These are phyloP conservation scores for Parasteatoda tepidariorum DNA, from an alignment of 1,140 invertebrate genomes.

Conservation along the genomic window DNA sequence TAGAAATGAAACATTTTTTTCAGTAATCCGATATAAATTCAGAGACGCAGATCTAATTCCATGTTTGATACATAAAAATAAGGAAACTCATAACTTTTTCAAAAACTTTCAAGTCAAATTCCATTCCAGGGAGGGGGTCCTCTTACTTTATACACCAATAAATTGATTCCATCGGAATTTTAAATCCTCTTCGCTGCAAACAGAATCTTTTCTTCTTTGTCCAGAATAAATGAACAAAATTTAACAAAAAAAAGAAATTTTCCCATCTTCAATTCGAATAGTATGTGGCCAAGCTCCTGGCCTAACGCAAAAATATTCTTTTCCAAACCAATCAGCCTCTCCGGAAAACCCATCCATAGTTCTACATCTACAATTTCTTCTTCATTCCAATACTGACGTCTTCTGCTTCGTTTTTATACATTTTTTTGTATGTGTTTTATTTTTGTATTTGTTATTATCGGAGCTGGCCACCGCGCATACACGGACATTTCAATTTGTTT, in stretches of 20 bases:
- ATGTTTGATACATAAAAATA: too few species aligned
- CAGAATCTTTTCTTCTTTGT: constrained; percentile 3
- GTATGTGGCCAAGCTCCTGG: constrained; percentile 28
- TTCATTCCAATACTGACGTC: constrained; percentile 37
- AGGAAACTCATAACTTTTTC: not conserved
- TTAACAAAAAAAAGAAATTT: constrained; percentile 29
- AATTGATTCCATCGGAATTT: constrained; percentile 18
- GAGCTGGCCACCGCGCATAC: constrained; percentile 30
- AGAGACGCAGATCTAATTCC: too few species aligned
- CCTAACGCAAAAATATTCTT: constrained; percentile 54
- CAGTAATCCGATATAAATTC: too few species aligned
- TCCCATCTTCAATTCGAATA: constrained; percentile 45
- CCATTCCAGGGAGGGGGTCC: not conserved
- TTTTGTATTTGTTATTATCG: constrained; percentile 47
- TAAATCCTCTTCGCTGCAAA: constrained; percentile 27
- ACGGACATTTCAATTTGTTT: constrained; percentile 58
- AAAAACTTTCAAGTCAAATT: not conserved
- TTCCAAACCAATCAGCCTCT: constrained; percentile 56
- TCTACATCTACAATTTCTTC: constrained; percentile 58
- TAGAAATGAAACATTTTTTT: too few species aligned
- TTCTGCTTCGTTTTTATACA: not conserved
- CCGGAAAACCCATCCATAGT: constrained; percentile 47
- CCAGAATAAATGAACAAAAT: constrained; percentile 50
- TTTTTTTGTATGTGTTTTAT: constrained; percentile 9
- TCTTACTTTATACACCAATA: constrained; percentile 5